Evolutionary conservation across 2,113 vertebrate genomes (phyloP), one percentile per base, ranked within the genome.

Genomic region (Etheostoma spectabile): DNA sequence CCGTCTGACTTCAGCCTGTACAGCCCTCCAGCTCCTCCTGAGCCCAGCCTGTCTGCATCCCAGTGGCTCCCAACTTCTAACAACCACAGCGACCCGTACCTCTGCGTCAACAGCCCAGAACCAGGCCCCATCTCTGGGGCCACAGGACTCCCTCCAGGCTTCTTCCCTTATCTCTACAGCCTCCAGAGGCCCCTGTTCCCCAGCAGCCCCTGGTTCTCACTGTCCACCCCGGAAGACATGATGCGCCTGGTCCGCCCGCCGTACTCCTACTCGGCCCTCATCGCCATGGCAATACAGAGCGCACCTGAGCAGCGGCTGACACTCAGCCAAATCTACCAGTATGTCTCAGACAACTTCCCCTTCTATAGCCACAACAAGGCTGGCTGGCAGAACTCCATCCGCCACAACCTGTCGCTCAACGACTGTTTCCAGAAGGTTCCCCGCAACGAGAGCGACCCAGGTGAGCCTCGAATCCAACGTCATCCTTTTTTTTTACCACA

Each of bases 231-330:
- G 80, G 96, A 97, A 69, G 96, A 97, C 76, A 89, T 97, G 30
- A 96, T 99, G 95, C 97, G 96, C 76, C 83, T 97, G 76, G 97
- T 97, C 51, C 96, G 98, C 53, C 98, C 97, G 0, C 98, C 98
- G 0, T 99, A 99, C 78, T 99, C 98, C 46, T 99, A 99, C 90
- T 99, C 98, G 0, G 98, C 98, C 1, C 96, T 99, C 45, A 99
- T 99, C 3, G 98, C 98, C 89, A 98, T 99, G 98, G 98, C 98
- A 74, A 99, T 99, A 74, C 97, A 98, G 19, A 95, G 96, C 4
- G 95, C 97, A 0, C 96, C 96, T 0, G 95, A 96, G 16, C 97
- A 96, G 85, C 95, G 97, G 38, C 94, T 99, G 85, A 99, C 98
- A 0, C 97, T 99, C 24, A 98, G 97, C 68, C 97, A 99, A 93